Base-by-base conservation (phyloP, 2,888 invertebrate species). In the Cinara cedri region DNA sequence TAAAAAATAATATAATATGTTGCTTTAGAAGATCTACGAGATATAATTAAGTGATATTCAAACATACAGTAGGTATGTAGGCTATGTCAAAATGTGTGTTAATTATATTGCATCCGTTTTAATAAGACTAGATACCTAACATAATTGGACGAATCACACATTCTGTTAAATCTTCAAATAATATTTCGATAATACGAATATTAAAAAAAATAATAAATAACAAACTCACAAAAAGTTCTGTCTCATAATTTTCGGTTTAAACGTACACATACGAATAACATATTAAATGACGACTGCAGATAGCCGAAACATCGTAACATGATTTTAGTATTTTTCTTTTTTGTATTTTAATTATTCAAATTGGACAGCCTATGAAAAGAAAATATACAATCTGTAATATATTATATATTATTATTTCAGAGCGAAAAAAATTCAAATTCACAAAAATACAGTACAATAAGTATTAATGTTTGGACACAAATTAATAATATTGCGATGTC, bases 131-230 rank as follows among this genome's bases (percentile, higher is more conserved):
- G 54, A 1, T 54, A 54, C 54, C 51, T 9, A 42, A 46, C 72
- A 60, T 72, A 72, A 72, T 46, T 72, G 13, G 46, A 72, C 57
- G 9, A 72, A 72, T 19, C n/a, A 46, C 72, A 72, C 72, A 57
- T 72, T 60, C 46, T 46, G 34, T 55, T 14, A 55, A 55, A 55
- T 34, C 54, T 19, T 71, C 21, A 42, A 54, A 71, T 71, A 34
- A 34, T 34, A 71, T 10, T 44, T 19, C 16, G 70, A 71, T 71
- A 55, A 44, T 42, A 16, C 21, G 16, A 71, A 55, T 71, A 4
- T 34, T 34, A 34, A 34, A 34, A 34, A 34, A 34, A 34, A 34
- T 13, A 55, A n/a, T n/a, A n/a, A n/a, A n/a, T n/a, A n/a, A n/a
- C n/a, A n/a, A n/a, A n/a, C n/a, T n/a, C n/a, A n/a, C 34, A 21